These are phyloP conservation scores for Pachliopta kotzebuea DNA, from an alignment of 2,888 invertebrate species.

Conservation along the genomic window DNA sequence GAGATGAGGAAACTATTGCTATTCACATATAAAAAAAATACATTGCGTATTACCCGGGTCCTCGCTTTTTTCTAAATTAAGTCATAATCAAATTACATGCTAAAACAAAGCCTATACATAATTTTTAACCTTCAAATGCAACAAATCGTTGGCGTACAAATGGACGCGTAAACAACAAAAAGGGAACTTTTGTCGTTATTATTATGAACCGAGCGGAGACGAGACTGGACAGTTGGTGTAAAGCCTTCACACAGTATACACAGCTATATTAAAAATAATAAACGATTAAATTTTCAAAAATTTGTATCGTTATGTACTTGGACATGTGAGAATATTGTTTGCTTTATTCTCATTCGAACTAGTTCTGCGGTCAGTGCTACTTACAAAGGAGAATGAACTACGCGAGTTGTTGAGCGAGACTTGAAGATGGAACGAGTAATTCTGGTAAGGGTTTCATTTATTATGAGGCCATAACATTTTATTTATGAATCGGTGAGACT, in stretches of 20 bases:
- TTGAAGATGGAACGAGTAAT: conserved; percentile 46
- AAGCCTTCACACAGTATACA: conserved; percentile 49
- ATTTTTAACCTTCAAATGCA: conserved; percentile 52
- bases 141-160: conserved; percentile 40
- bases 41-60: too few relatives aligned
- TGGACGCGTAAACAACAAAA: conserved; percentile 66
- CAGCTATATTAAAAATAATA: conserved; percentile 31
- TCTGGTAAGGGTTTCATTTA: conserved; percentile 44
- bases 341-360: conserved; percentile 36
- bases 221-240: conserved; percentile 55
- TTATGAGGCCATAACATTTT: neutral
- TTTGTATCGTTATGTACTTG: conserved; percentile 8
- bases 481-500: too few relatives aligned
- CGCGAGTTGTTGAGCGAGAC: conserved; percentile 37
- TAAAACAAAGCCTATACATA: conserved; percentile 20
- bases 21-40: too few relatives aligned
- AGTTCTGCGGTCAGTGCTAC: conserved; percentile 52
- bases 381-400: conserved; percentile 51
- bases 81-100: conserved; percentile 10
- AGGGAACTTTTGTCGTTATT: conserved; percentile 65
- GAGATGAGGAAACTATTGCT: too few relatives aligned
- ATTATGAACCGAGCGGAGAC: conserved; percentile 66
- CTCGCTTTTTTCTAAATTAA: conserved; percentile 1
- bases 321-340: conserved; percentile 13
- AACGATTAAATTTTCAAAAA: conserved; percentile 32